Evolutionary conservation across 2,888 invertebrate genomes (phyloP).

Genomic region (Idaea biselata): DNA sequence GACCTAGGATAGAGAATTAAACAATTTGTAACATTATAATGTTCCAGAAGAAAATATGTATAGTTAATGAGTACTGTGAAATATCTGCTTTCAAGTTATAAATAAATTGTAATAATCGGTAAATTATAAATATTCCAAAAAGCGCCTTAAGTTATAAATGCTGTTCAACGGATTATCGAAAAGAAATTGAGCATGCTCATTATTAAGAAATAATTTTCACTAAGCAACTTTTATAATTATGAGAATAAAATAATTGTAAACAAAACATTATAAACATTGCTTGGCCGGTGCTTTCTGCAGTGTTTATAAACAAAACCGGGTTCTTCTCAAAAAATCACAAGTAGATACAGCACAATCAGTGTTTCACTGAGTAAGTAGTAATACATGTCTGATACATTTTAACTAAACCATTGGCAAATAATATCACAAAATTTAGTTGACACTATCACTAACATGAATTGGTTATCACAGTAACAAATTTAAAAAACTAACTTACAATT

Average conservation of each 20-base stretch:
- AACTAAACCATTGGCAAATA: slow-evolving; percentile 36
- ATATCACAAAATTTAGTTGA: slow-evolving; percentile 34
- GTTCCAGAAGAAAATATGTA: background rate
- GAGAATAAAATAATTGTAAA: background rate
- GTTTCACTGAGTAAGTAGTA: slow-evolving; percentile 40
- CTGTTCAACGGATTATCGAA: background rate
- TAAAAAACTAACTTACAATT: slow-evolving; percentile 29
- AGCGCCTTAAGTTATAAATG: background rate
- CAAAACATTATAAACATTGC: background rate
- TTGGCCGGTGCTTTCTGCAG: background rate
- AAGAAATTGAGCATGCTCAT: background rate
- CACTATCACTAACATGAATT: slow-evolving; percentile 37
- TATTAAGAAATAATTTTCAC: background rate
- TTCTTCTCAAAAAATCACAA: slow-evolving; percentile 18
- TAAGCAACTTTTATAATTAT: background rate
- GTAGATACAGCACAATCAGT: slow-evolving; percentile 49
- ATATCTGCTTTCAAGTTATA: background rate
- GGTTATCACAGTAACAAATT: slow-evolving; percentile 36
- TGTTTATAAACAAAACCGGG: background rate
- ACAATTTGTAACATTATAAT: background rate
- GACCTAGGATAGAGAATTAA: slow-evolving; percentile 9
- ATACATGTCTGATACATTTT: slow-evolving; percentile 24
- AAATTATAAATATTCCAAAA: background rate
- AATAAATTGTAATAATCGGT: background rate
- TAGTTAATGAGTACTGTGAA: background rate